phyloP scores from a whole-genome alignment of 1,140 invertebrate genomes.

The Gonioctena quinquepunctata region DNA sequence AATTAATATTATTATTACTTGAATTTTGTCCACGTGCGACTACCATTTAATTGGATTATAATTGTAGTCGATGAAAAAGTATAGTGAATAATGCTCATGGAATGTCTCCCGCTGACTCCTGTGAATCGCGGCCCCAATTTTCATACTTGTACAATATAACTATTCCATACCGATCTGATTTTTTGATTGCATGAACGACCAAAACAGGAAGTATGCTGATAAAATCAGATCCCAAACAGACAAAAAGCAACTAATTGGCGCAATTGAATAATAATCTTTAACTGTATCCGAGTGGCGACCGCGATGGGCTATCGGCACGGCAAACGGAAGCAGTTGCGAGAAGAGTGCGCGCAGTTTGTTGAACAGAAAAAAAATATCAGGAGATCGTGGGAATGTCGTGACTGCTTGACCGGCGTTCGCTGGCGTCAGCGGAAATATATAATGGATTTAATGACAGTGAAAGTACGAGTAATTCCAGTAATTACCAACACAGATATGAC shows the following conservation, averaged over 20 bases:
- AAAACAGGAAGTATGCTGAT: neutral
- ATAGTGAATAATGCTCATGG: no score
- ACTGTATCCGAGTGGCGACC: neutral
- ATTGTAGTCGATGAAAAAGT: no score
- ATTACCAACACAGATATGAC: constrained; percentile 19
- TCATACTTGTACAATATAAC: no score
- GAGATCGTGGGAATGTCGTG: constrained; percentile 32
- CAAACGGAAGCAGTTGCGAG: constrained; percentile 19
- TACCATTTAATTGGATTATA: no score
- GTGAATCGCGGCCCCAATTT: no score
- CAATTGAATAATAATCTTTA: neutral
- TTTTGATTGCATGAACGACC: no score
- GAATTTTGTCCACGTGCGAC: no score
- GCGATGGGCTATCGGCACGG: neutral
- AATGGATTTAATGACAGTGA: constrained; percentile 37
- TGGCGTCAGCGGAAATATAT: constrained; percentile 28
- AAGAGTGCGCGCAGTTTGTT: neutral
- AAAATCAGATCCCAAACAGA: neutral
- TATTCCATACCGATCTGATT: no score
- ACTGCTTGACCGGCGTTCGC: constrained; percentile 29
- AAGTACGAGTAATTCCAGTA: constrained; percentile 22
- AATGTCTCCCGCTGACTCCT: no score
- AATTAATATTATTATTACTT: no score
- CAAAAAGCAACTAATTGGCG: neutral
- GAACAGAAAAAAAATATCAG: neutral